phyloP scores from a whole-genome alignment of 2,113 vertebrate genomes.

The Centropus unirufus region DNA sequence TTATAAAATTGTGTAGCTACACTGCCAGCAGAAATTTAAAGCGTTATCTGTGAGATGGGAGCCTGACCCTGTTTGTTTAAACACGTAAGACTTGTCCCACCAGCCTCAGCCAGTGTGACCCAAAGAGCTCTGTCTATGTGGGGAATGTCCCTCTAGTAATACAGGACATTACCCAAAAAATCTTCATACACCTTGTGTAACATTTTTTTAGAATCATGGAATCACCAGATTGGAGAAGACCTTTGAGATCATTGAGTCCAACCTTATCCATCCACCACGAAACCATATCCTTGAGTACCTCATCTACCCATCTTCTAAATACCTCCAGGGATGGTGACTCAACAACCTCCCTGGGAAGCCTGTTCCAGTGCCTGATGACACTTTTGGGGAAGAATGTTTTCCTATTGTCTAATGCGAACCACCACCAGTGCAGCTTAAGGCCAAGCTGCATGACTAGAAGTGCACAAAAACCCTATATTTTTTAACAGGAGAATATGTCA shows the following conservation, averaged over 20 bases:
- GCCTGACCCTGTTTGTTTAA: neutral
- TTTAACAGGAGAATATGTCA: neutral
- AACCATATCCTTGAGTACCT: too few species aligned
- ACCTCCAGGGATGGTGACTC: too few species aligned
- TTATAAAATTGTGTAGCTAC: neutral
- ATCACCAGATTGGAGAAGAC: too few species aligned
- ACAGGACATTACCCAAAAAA: neutral
- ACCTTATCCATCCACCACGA: too few species aligned
- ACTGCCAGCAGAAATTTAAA: neutral
- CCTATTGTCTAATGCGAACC: too few species aligned
- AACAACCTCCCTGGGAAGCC: too few species aligned
- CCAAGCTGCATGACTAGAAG: neutral
- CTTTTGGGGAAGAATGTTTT: too few species aligned
- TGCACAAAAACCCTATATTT: fast-evolving
- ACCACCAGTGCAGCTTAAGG: too few species aligned
- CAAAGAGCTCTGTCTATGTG: neutral
- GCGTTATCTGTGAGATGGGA: neutral
- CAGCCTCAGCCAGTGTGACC: neutral
- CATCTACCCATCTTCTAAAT: too few species aligned
- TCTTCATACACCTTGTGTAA: neutral
- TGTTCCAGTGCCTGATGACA: too few species aligned
- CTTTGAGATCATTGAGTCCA: too few species aligned
- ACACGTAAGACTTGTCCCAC: neutral
- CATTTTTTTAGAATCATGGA: neutral
- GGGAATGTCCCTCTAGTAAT: neutral